Evolutionary conservation across 2,113 vertebrate genomes (phyloP).

Genomic region (Symphodus melops): DNA sequence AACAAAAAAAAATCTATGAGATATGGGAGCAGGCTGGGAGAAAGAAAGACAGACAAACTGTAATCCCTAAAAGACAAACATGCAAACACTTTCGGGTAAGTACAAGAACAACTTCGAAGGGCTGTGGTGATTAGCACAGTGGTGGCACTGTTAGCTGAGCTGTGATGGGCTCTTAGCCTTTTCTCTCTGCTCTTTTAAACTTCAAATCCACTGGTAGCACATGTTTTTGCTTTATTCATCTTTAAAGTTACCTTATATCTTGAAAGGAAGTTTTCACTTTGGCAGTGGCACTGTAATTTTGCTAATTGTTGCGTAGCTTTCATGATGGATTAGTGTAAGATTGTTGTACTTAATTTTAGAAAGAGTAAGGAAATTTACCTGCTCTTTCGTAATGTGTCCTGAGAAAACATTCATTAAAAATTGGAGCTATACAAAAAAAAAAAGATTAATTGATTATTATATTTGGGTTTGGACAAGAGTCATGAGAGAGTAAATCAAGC

Average conservation of each 20-base stretch:
- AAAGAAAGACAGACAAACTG: slow-evolving; percentile 32
- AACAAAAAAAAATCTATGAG: neutral
- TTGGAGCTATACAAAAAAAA: too few relatives aligned
- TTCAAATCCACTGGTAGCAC: neutral
- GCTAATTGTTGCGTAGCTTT: too few relatives aligned
- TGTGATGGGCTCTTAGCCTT: slow-evolving; percentile 31
- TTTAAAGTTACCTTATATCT: neutral
- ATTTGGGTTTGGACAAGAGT: slow-evolving; percentile 1
- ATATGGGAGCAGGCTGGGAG: slow-evolving; percentile 7
- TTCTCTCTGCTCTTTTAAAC: slow-evolving; percentile 15
- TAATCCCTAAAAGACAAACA: neutral
- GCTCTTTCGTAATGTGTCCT: too few relatives aligned
- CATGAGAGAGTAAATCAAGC: slow-evolving; percentile 27
- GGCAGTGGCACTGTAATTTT: too few relatives aligned
- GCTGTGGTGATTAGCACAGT: slow-evolving; percentile 20
- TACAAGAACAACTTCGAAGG: slow-evolving; percentile 6
- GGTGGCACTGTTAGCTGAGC: slow-evolving; percentile 38
- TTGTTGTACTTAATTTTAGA: too few relatives aligned
- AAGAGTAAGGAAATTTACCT: too few relatives aligned
- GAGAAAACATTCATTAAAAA: too few relatives aligned
- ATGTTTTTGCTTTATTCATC: slow-evolving; percentile 28
- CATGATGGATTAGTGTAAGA: too few relatives aligned
- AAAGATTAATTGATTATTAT: too few relatives aligned
- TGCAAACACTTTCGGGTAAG: slow-evolving; percentile 39
- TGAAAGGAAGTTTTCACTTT: too few relatives aligned